Percentiles rank a stretch among this genome's conserved stretches.
These are phyloP conservation scores for Ochotona curzoniae DNA, from an alignment of 2,113 vertebrate species.

Conservation along the genomic window DNA sequence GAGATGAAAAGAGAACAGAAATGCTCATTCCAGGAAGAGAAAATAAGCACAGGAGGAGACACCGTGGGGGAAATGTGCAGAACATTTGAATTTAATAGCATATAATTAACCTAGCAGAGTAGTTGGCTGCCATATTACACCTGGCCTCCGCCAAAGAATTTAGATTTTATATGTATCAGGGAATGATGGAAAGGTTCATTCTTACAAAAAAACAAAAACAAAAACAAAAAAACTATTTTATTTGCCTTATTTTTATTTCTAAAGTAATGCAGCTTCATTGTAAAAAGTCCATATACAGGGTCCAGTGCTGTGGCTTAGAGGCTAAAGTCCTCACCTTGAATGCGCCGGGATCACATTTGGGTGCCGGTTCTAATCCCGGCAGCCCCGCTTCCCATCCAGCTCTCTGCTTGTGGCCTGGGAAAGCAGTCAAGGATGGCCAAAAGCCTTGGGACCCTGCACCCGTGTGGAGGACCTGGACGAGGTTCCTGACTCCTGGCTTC, in stretches of 20 bases:
- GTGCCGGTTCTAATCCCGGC: no score
- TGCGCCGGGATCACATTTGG: no score
- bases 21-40: constrained; percentile 58
- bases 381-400: no score
- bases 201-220: no score
- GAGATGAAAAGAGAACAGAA: constrained; percentile 44
- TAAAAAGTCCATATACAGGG: neutral
- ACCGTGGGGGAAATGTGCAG: constrained; percentile 39
- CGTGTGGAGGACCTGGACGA: no score
- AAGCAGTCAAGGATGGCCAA: no score
- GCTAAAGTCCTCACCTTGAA: no score
- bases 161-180: constrained; percentile 48
- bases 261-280: neutral
- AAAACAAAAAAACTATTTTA: neutral
- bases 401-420: no score
- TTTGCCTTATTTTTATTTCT: constrained; percentile 22
- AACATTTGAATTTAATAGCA: constrained; percentile 66
- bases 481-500: no score
- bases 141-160: constrained; percentile 40
- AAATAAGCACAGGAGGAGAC: constrained; percentile 37
- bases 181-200: constrained; percentile 46
- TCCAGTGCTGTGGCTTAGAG: no score
- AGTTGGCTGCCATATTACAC: constrained; percentile 39
- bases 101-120: constrained; percentile 59
- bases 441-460: no score